Percentiles rank a stretch among this genome's conserved stretches.
These are phyloP conservation scores for Micrasema minimum DNA, from an alignment of 1,140 invertebrate genomes.

Conservation along the genomic window DNA sequence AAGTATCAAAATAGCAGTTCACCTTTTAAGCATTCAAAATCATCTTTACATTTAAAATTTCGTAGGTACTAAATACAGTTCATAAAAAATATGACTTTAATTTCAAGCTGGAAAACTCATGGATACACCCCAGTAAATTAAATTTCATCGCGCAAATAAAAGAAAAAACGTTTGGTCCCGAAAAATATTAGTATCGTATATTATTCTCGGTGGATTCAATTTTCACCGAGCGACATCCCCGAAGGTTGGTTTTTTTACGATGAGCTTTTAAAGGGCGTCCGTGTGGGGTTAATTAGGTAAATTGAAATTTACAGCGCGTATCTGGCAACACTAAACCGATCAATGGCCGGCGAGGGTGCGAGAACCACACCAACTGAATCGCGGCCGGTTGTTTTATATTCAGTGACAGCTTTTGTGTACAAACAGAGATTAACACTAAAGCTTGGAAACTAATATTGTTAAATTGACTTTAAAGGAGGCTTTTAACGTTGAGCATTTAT, in stretches of 20 bases:
- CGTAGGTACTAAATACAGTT: too few species aligned
- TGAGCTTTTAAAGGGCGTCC: constrained; percentile 38
- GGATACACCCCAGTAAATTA: not conserved
- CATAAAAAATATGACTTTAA: too few species aligned
- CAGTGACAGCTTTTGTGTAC: constrained; percentile 19
- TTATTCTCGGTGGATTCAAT: constrained; percentile 23
- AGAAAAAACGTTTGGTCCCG: not conserved
- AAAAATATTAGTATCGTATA: constrained; percentile 9
- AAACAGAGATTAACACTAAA: constrained; percentile 13
- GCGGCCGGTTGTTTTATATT: constrained; percentile 16
- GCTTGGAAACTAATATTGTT: constrained; percentile 6
- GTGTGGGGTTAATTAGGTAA: constrained; percentile 49
- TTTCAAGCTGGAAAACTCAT: not conserved
- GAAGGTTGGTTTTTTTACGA: constrained; percentile 40
- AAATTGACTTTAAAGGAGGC: too few species aligned
- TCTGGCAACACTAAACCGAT: constrained; percentile 41
- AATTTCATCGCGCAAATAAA: constrained; percentile 17
- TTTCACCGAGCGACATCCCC: constrained; percentile 31
- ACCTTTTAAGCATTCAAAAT: too few species aligned
- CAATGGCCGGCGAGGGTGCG: constrained; percentile 29
- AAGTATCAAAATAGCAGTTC: too few species aligned
- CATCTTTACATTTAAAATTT: too few species aligned
- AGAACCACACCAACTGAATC: constrained; percentile 12
- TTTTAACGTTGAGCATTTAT: too few species aligned
- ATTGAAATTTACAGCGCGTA: constrained; percentile 51